Percentiles rank a stretch among this genome's conserved stretches.
These are phyloP conservation scores for Paradoxurus hermaphroditus DNA, from an alignment of 2,113 vertebrate genomes.

Conservation along the genomic window DNA sequence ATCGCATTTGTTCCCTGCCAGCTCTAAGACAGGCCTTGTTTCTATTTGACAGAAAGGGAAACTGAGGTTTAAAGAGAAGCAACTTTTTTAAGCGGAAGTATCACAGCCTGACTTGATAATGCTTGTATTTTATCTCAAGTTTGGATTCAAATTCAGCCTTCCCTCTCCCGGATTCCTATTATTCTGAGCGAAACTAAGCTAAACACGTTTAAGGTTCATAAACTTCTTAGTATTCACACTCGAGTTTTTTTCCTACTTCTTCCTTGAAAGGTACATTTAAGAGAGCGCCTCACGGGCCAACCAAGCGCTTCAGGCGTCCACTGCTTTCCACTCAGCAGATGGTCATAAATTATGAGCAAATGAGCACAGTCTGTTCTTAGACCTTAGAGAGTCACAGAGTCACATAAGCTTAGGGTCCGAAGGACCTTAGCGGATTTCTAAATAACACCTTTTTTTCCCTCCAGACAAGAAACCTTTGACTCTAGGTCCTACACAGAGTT, in stretches of 20 bases:
- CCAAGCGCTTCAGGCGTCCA: background rate
- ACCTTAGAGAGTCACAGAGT: slow-evolving; percentile 1
- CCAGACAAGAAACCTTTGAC: background rate
- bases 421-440: slow-evolving; percentile 29
- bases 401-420: slow-evolving; percentile 25
- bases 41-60: background rate
- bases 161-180: background rate
- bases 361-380: background rate
- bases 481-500: background rate
- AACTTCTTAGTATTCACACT: background rate
- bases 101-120: background rate
- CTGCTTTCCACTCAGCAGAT: background rate
- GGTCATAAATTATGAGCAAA: slow-evolving; percentile 31
- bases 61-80: background rate
- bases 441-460: slow-evolving; percentile 14
- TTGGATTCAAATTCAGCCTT: background rate
- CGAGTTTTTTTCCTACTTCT: background rate
- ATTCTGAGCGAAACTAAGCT: background rate
- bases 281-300: background rate
- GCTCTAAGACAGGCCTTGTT: background rate
- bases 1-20: background rate
- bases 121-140: background rate
- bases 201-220: background rate
- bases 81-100: background rate
- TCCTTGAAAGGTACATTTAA: background rate